Conservation (phyloP, 2,888 invertebrate genomes). For the Meteorus colon region DNA sequence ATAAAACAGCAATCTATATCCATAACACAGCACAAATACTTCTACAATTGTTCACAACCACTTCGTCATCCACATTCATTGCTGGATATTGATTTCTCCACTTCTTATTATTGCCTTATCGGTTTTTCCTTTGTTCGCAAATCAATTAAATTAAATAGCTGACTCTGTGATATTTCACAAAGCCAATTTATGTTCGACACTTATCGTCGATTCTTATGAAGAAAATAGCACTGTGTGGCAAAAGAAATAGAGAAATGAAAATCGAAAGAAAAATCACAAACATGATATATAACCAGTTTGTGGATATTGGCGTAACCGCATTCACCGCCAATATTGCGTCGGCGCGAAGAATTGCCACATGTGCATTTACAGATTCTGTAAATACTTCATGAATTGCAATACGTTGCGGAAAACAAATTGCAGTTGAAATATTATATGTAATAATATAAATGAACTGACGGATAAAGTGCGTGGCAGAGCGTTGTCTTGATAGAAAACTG, state of each 20-base stretch:
- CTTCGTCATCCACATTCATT: conserved; percentile 17
- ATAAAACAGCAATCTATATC: neutral
- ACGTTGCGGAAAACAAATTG: neutral
- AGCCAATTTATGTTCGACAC: neutral
- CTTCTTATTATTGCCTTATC: too few species aligned
- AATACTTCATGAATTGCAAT: conserved; percentile 42
- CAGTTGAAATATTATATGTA: conserved; percentile 41
- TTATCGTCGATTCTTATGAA: conserved; percentile 4
- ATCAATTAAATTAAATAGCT: conserved; percentile 21
- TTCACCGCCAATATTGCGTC: neutral
- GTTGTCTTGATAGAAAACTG: conserved; percentile 2
- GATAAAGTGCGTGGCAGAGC: conserved; percentile 16
- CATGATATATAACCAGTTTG: neutral
- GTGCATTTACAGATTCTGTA: conserved; percentile 46
- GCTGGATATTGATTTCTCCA: neutral
- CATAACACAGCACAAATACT: conserved; percentile 2
- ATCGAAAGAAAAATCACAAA: too few species aligned
- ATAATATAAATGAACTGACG: conserved; percentile 40
- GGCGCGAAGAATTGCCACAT: conserved; percentile 36
- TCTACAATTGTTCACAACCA: neutral
- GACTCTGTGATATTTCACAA: conserved; percentile 32
- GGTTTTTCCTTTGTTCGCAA: too few species aligned
- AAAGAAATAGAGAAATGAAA: neutral
- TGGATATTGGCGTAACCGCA: neutral
- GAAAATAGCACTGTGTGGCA: neutral